These are phyloP conservation scores for Jordanella pulchra DNA, from an alignment of 2,797 vertebrate genomes.

Conservation along the genomic window DNA sequence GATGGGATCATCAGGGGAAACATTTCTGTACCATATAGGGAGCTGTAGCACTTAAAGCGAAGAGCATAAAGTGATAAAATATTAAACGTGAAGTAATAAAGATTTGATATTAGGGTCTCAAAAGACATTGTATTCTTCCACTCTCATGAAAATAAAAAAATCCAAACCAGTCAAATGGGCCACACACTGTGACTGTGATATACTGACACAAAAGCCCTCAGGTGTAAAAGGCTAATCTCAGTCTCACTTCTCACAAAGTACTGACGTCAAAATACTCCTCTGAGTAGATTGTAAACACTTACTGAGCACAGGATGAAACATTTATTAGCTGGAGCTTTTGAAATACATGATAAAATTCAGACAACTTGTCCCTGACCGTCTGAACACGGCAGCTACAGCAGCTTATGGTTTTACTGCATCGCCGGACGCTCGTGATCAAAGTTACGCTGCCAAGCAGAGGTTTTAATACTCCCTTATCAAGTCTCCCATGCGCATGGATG, in stretches of 20 bases:
- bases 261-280: conserved; percentile 22
- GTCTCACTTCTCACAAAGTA: conserved; percentile 1
- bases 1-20: neutral
- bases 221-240: conserved; percentile 33
- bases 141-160: conserved; percentile 10
- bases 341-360: conserved; percentile 12
- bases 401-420: conserved; percentile 34
- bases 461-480: conserved; percentile 37
- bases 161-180: conserved; percentile 18
- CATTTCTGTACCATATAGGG: neutral
- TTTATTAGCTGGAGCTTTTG: conserved; percentile 3
- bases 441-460: conserved; percentile 23
- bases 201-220: conserved; percentile 20
- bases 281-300: conserved; percentile 7
- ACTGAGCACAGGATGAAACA: conserved; percentile 5
- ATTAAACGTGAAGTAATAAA: conserved; percentile 12
- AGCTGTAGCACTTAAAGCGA: conserved; percentile 1
- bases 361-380: neutral
- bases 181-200: conserved; percentile 24
- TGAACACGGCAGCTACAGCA: conserved; percentile 16
- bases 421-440: conserved; percentile 49
- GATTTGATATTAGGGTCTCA: conserved; percentile 3
- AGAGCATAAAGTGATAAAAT: conserved; percentile 16
- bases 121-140: conserved; percentile 12
- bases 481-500: conserved; percentile 29